phyloP scores from a whole-genome alignment of 2,888 invertebrate species.

The Euzetes globulus region DNA sequence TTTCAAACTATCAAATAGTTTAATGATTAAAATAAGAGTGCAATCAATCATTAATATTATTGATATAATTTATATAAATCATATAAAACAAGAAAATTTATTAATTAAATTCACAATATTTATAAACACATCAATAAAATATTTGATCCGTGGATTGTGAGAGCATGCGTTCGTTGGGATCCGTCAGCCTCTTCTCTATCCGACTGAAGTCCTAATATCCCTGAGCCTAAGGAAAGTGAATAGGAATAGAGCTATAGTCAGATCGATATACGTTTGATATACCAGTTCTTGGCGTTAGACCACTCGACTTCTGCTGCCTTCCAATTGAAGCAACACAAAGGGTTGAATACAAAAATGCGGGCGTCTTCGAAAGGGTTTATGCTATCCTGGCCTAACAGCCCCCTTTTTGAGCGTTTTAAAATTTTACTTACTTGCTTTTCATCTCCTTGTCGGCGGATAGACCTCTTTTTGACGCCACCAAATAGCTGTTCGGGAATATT shows the following conservation, averaged over 20 bases:
- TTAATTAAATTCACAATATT: background rate
- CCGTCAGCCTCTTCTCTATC: background rate
- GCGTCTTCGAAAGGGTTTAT: constrained; percentile 21
- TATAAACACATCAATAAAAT: background rate
- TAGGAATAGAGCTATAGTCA: background rate
- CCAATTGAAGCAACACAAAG: constrained; percentile 17
- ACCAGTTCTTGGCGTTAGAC: constrained; percentile 20
- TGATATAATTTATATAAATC: too few relatives aligned
- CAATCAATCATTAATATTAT: too few relatives aligned
- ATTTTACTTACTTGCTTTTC: background rate
- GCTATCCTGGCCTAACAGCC: constrained; percentile 19
- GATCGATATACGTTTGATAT: background rate
- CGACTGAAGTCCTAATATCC: constrained; percentile 14
- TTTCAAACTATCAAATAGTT: too few relatives aligned
- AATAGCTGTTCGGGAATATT: constrained; percentile 1
- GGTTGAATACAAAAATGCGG: constrained; percentile 6
- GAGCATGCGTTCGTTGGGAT: background rate
- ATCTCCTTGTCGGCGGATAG: background rate
- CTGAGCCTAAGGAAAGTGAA: background rate
- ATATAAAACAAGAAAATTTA: background rate
- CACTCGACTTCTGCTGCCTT: constrained; percentile 17
- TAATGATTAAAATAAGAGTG: too few relatives aligned
- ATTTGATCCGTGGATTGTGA: background rate
- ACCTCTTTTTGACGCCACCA: background rate
- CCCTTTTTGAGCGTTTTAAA: background rate